Conservation (phyloP, 2,888 invertebrate species). For the Selenia dentaria region DNA sequence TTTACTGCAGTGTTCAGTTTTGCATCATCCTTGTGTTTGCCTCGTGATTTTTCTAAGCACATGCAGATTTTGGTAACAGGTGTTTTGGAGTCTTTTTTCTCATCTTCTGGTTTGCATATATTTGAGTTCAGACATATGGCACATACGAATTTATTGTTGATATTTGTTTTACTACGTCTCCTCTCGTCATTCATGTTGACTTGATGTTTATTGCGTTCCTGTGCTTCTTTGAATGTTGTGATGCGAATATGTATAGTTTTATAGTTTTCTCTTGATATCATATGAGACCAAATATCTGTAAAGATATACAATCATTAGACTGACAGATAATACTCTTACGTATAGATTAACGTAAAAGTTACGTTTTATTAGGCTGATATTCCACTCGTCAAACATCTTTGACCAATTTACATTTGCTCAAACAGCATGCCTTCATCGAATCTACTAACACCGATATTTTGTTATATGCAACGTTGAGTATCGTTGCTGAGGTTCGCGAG, state of each 20-base stretch:
- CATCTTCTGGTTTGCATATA: slow-evolving; percentile 25
- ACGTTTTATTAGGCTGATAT: no score
- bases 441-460: no score
- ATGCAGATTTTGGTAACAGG: slow-evolving; percentile 36
- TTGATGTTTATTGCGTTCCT: slow-evolving; percentile 9
- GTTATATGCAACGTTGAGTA: no score
- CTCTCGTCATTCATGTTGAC: slow-evolving; percentile 34
- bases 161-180: slow-evolving; percentile 29
- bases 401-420: no score
- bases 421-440: no score
- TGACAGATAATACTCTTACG: no score
- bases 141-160: slow-evolving; percentile 51
- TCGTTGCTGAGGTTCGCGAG: no score
- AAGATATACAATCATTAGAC: background rate
- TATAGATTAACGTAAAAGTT: no score
- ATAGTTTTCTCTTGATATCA: slow-evolving; percentile 50
- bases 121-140: slow-evolving; percentile 59
- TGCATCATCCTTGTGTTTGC: slow-evolving; percentile 14
- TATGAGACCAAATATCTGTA: slow-evolving; percentile 41
- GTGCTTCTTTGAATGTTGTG: slow-evolving; percentile 48
- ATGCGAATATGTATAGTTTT: slow-evolving; percentile 59
- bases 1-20: background rate
- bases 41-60: slow-evolving; percentile 10
- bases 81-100: slow-evolving; percentile 43
- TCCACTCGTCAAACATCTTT: no score